A percentile compares a stretch with the other conserved stretches of the same genome.
Conservation (phyloP, 2,113 vertebrate species). For the Peromyscus maniculatus region DNA sequence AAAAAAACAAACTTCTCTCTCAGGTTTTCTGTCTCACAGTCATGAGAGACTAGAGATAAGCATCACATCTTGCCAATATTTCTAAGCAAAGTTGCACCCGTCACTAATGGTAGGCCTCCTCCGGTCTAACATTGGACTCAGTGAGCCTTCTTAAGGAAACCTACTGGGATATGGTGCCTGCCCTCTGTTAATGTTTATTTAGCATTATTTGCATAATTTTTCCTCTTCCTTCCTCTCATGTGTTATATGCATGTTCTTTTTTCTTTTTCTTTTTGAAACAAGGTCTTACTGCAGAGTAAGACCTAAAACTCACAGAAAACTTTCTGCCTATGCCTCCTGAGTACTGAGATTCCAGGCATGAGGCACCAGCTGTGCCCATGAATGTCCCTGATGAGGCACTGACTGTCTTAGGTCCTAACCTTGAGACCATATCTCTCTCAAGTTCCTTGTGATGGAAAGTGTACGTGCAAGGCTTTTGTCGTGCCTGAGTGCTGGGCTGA, state of each 20-base stretch:
- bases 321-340: background rate
- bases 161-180: too few relatives aligned
- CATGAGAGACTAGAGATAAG: background rate
- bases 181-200: background rate
- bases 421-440: background rate
- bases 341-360: background rate
- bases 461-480: background rate
- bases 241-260: background rate
- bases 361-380: background rate
- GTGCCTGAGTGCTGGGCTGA: background rate
- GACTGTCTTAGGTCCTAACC: background rate
- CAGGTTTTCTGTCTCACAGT: background rate
- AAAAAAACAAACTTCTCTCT: background rate
- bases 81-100: background rate
- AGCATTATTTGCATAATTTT: background rate
- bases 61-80: background rate
- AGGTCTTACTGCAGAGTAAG: background rate
- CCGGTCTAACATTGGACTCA: background rate
- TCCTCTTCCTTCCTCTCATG: background rate
- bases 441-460: fast-evolving
- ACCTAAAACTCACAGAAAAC: background rate
- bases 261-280: background rate
- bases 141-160: background rate
- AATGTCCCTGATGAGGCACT: background rate
- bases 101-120: background rate